These are phyloP conservation scores for Carpatolechia fugitivella DNA, from an alignment of 2,888 invertebrate genomes.

Conservation along the genomic window DNA sequence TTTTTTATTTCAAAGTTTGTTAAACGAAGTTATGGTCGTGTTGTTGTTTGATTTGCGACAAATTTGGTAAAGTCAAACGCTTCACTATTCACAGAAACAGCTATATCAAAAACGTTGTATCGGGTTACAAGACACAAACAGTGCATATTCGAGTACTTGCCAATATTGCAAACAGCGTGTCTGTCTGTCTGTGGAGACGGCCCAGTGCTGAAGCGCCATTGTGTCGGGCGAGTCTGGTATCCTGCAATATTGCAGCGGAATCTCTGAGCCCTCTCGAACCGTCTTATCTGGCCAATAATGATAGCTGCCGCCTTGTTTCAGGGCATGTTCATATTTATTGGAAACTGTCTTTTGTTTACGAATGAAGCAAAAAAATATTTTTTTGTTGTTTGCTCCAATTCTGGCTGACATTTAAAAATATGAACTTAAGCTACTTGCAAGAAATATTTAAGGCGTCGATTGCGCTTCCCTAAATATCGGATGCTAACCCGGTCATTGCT, in stretches of 20 bases:
- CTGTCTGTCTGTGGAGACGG: neutral
- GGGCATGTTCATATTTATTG: neutral
- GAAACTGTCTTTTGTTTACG: neutral
- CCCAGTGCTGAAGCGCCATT: constrained; percentile 29
- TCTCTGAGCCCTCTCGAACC: constrained; percentile 49
- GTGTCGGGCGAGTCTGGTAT: constrained; percentile 27
- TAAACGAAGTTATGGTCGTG: too few species aligned
- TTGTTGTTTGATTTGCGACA: too few species aligned
- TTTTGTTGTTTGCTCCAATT: too few species aligned
- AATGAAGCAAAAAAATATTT: neutral
- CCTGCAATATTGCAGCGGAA: constrained; percentile 54
- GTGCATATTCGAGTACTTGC: neutral
- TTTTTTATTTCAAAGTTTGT: too few species aligned
- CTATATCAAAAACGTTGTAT: too few species aligned
- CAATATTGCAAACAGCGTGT: neutral
- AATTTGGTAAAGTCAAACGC: too few species aligned
- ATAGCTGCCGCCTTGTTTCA: constrained; percentile 40
- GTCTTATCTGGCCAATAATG: constrained; percentile 61
- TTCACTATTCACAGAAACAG: too few species aligned
- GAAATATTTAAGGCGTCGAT: too few species aligned
- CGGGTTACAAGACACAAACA: neutral
- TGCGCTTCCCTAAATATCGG: too few species aligned
- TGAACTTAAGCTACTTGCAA: too few species aligned
- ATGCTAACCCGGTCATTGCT: too few species aligned
- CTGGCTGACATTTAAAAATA: too few species aligned